Evolutionary conservation across 2,113 vertebrate genomes (phyloP).

Genomic region (Patagioenas fasciata): DNA sequence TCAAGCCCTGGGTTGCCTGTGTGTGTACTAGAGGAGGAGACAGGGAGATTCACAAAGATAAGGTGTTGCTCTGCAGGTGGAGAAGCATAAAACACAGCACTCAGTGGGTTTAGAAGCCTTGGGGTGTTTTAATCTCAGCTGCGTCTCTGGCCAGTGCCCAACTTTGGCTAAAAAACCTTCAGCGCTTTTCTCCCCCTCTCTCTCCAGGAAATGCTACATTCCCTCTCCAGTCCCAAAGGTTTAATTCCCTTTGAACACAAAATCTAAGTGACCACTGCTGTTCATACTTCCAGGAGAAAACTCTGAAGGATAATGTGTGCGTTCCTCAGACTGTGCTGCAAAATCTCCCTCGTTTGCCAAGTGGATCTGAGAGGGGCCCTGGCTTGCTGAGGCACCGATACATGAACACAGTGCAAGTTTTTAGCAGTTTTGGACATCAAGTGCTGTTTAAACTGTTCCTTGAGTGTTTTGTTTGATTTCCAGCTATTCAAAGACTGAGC

Average conservation of each 20-base stretch:
- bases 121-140: neutral
- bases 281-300: neutral
- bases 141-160: neutral
- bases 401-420: neutral
- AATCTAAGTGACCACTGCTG: neutral
- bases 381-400: neutral
- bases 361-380: neutral
- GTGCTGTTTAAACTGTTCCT: neutral
- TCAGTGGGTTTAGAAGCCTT: neutral
- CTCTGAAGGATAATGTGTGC: neutral
- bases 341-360: neutral
- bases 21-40: neutral
- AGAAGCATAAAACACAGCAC: neutral
- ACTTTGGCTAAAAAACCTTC: neutral
- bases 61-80: neutral
- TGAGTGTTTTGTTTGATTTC: neutral
- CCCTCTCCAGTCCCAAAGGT: neutral
- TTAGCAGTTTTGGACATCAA: neutral
- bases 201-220: neutral
- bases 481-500: neutral
- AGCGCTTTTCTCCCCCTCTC: rapidly evolving
- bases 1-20: neutral
- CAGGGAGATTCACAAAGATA: neutral
- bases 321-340: rapidly evolving
- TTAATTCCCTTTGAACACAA: neutral